A percentile compares a stretch with the other conserved stretches of the same genome.
Conservation (phyloP, 92 coral and sea anemone genomes). For the Zoanthus sansibaricus region DNA sequence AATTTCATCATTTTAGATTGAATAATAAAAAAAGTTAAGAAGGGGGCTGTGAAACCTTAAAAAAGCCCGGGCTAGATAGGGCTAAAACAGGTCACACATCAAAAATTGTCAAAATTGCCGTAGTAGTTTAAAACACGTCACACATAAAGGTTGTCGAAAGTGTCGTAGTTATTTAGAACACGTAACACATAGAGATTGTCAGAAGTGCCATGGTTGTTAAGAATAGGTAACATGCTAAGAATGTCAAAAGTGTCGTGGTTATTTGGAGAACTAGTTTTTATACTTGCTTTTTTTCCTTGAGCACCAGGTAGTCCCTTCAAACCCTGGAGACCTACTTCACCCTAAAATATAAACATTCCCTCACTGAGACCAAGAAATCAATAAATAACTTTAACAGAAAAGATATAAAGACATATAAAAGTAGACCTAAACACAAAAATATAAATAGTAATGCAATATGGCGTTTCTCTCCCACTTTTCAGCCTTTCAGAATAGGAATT, state of each 20-base stretch:
- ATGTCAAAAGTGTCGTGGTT: background rate
- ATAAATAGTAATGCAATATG: too few species aligned
- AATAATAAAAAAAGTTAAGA: too few species aligned
- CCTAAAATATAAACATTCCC: background rate
- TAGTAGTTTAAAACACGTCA: background rate
- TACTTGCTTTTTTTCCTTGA: background rate
- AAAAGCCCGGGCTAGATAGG: too few species aligned
- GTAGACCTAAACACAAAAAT: too few species aligned
- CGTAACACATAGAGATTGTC: background rate
- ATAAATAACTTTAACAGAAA: too few species aligned
- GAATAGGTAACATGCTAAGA: too few species aligned
- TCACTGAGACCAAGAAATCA: background rate
- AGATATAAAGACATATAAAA: too few species aligned
- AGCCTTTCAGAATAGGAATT: too few species aligned
- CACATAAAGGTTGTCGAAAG: background rate
- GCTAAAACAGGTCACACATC: background rate
- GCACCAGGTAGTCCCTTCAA: background rate
- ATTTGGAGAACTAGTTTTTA: background rate
- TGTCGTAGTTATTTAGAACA: background rate
- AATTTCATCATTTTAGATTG: too few species aligned
- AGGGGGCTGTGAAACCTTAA: too few species aligned
- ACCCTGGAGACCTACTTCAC: background rate
- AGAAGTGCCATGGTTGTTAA: background rate
- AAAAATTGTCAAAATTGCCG: background rate
- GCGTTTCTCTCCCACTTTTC: too few species aligned